Evolutionary conservation across 2,113 vertebrate genomes (phyloP).

Genomic region (Antechinus stuartii): DNA sequence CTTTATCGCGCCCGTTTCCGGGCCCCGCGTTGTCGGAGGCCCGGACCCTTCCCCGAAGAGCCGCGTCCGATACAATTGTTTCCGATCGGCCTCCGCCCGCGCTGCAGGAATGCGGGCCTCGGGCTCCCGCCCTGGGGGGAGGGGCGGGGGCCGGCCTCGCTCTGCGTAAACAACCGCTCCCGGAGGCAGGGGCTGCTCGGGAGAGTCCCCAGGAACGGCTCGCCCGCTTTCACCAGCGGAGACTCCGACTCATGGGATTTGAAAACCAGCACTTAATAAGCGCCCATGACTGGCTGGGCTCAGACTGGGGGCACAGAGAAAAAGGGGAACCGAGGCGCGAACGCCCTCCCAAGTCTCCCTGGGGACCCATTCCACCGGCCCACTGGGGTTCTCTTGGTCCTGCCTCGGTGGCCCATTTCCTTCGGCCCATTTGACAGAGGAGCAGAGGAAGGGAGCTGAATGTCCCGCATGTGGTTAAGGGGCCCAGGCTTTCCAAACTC

Average conservation of each 20-base stretch:
- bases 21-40: slow-evolving; percentile 68
- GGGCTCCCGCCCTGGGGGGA: not conserved
- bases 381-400: not conserved
- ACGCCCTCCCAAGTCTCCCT: not conserved
- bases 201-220: not conserved
- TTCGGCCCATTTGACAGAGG: not conserved
- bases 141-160: not conserved
- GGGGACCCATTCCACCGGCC: accelerated
- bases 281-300: not conserved
- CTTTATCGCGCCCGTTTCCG: slow-evolving; percentile 63
- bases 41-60: slow-evolving; percentile 62
- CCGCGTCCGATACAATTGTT: slow-evolving; percentile 74
- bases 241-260: no score
- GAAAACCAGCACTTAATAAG: not conserved
- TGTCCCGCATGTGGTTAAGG: not conserved
- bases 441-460: not conserved
- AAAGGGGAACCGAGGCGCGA: not conserved
- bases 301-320: no score
- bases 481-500: not conserved
- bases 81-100: slow-evolving; percentile 59
- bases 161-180: not conserved
- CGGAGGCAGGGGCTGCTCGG: no score
- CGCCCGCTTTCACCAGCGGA: no score
- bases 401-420: not conserved
- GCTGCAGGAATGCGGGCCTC: slow-evolving; percentile 60